A percentile compares a stretch with the other conserved stretches of the same genome.
Evolutionary conservation across 1,140 invertebrate genomes (phyloP).

Genomic region (Trichogramma pretiosum): DNA sequence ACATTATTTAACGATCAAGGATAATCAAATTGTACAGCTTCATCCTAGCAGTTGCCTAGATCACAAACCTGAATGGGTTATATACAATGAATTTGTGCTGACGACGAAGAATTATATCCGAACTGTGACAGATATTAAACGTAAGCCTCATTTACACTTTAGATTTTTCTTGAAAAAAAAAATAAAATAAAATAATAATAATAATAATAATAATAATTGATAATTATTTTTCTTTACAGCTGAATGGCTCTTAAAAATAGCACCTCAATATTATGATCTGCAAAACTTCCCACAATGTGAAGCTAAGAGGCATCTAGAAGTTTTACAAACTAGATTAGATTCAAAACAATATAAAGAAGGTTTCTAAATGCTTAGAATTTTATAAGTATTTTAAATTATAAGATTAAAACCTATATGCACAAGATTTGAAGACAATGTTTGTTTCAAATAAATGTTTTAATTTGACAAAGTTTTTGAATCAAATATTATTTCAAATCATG

Average conservation of each 20-base stretch:
- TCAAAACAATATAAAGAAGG: conserved; percentile 80
- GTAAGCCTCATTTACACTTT: conserved; percentile 51
- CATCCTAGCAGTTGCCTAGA: conserved; percentile 98
- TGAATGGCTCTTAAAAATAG: conserved; percentile 88
- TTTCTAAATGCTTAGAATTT: too few species aligned
- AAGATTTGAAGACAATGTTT: too few species aligned
- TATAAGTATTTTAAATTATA: too few species aligned
- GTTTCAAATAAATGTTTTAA: too few species aligned
- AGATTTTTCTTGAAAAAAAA: conserved; percentile 18
- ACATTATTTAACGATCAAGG: conserved; percentile 97
- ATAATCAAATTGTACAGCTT: conserved; percentile 97
- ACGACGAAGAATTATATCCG: conserved; percentile 99
- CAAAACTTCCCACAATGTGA: conserved; percentile 97
- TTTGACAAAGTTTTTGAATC: too few species aligned
- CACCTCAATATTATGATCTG: conserved; percentile 97
- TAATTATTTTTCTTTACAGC: conserved; percentile 52
- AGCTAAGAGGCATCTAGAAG: conserved; percentile 85
- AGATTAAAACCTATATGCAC: too few species aligned
- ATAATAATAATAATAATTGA: neutral
- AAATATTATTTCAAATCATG: too few species aligned
- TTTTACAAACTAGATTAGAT: conserved; percentile 73
- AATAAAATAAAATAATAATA: neutral
- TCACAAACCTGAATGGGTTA: conserved; percentile 99
- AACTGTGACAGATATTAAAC: conserved; percentile 97
- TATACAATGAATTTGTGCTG: conserved; percentile 99